Conservation (phyloP, 2,888 invertebrate species). For the Miltochrista miniata region DNA sequence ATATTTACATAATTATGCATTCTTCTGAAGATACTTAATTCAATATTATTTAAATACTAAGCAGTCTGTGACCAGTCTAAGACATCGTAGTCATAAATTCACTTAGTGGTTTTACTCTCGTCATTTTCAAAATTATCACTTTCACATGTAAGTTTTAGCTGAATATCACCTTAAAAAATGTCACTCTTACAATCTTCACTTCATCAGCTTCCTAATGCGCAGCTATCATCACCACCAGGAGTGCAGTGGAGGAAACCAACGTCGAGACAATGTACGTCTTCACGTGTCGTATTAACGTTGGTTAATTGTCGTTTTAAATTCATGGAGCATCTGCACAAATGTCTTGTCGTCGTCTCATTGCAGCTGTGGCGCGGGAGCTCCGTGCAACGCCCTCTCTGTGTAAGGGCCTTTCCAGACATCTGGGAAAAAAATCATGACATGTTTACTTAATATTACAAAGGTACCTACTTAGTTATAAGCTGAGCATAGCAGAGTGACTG, state of each 20-base stretch:
- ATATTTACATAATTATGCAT: no score
- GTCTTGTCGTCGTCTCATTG: slow-evolving; percentile 68
- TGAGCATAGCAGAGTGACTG: no score
- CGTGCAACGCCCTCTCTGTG: slow-evolving; percentile 73
- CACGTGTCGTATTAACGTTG: slow-evolving; percentile 77
- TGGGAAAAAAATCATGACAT: slow-evolving; percentile 33
- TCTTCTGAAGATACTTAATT: no score
- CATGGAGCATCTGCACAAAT: slow-evolving; percentile 86
- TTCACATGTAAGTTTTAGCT: no score
- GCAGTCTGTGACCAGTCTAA: no score
- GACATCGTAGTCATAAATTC: no score
- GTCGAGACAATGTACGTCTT: slow-evolving; percentile 60
- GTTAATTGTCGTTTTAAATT: slow-evolving; percentile 85
- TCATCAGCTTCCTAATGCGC: slow-evolving; percentile 26
- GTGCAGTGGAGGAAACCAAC: slow-evolving; percentile 15
- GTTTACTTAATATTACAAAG: no score
- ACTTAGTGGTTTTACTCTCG: no score
- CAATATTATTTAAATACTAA: no score
- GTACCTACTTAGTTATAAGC: no score
- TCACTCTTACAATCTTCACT: slow-evolving; percentile 12
- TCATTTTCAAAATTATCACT: no score
- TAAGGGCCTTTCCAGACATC: slow-evolving; percentile 76
- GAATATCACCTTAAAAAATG: slow-evolving; percentile 11
- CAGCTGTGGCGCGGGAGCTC: slow-evolving; percentile 48
- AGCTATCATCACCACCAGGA: slow-evolving; percentile 16